Evolutionary conservation across 92 coral and sea anemone genomes (phyloP), one percentile per base, ranked within the genome.

Genomic region (Actinernus sp.): DNA sequence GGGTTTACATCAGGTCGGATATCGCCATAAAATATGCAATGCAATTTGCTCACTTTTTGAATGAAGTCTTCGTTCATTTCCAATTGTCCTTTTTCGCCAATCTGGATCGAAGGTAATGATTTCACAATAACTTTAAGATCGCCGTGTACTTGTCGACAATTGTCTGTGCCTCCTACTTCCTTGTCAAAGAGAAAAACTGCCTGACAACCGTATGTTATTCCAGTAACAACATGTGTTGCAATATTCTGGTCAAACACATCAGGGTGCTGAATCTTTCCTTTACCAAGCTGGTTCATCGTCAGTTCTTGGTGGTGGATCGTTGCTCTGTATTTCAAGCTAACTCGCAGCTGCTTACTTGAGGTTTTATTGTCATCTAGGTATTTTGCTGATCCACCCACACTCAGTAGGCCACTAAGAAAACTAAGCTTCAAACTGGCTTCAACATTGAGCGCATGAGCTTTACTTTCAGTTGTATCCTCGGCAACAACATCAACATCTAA

Each of bases 211-310:
- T n/a, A n/a, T n/a, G n/a, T n/a, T 26, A 74, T 74, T 41, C 82
- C 82, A 63, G 63, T 73, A 52, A 74, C 82, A n/a, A 74, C 74
- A 74, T 74, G 73, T 9, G 82, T 74, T 33, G 76, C 83, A 34
- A 34, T 65, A 26, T 65, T 65, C 41, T 53, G 53, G 33, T 76
- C 76, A 65, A 70, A 44, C 36, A 34, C 68, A 58, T 65, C 60
- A 2, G 82, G 73, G 31, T 54, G 55, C 26, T 63, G 65, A 10
- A 50, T 57, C 31, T 74, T 63, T 53, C 65, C 74, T 41, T 25
- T 31, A 7, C 64, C 65, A 34, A 72, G 27, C 45, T 31, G 72
- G 41, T 28, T 52, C 70, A 72, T 60, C 23, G 69, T 60, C 1
- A 72, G 60, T 26, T 48, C 26, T 48, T 72, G 46, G 26, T 26